These are phyloP conservation scores for Drosophila parabipectinata DNA, from an alignment of 1,140 invertebrate species.

Conservation along the genomic window DNA sequence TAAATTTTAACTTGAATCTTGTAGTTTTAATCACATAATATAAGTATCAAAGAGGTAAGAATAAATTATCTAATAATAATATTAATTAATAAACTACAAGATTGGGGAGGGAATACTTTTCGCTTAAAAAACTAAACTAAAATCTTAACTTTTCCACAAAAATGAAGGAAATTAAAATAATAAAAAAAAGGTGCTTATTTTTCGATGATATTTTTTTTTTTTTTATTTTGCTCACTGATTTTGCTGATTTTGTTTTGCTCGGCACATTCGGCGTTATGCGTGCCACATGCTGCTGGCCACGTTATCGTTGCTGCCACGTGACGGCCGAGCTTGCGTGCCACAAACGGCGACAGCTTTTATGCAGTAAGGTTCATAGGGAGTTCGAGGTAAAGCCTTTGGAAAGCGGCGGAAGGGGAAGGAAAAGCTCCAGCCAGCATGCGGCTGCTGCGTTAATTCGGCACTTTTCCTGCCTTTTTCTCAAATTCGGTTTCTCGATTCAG, in stretches of 20 bases:
- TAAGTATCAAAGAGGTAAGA: too few relatives aligned
- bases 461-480: constrained; percentile 31
- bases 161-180: too few relatives aligned
- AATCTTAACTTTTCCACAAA: too few relatives aligned
- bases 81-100: too few relatives aligned
- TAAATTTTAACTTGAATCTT: too few relatives aligned
- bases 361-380: constrained; percentile 25
- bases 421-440: constrained; percentile 49
- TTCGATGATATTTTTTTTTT: not conserved
- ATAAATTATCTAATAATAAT: too few relatives aligned
- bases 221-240: constrained; percentile 12
- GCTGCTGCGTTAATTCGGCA: constrained; percentile 59
- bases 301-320: constrained; percentile 43
- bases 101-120: too few relatives aligned
- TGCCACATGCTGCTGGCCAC: not conserved
- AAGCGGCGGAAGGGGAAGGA: constrained; percentile 27
- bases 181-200: not conserved
- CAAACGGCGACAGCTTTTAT: constrained; percentile 50
- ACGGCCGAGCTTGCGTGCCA: constrained; percentile 65
- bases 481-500: constrained; percentile 35
- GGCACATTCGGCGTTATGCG: constrained; percentile 45
- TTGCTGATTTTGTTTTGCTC: constrained; percentile 67
- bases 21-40: too few relatives aligned
- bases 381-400: constrained; percentile 47
- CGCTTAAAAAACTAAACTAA: too few relatives aligned